Evolutionary conservation across 92 coral and sea anemone genomes (phyloP).

Genomic region (Bergia sp.): DNA sequence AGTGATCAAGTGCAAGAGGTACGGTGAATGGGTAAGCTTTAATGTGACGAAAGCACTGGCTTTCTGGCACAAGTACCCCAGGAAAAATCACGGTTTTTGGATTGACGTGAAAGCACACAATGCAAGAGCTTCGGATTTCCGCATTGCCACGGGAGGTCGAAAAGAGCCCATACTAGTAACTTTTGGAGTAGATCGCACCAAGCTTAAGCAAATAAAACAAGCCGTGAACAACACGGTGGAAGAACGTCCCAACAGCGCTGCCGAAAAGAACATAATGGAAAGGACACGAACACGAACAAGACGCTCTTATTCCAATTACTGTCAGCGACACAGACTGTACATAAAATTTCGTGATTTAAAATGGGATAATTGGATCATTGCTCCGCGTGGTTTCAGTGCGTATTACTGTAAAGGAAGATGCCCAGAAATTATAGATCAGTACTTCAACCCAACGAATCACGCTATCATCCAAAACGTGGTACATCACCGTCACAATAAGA

Average conservation of each 20-base stretch:
- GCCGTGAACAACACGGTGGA: slow-evolving; percentile 39
- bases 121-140: slow-evolving; percentile 78
- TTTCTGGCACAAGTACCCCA: slow-evolving; percentile 77
- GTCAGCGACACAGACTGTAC: slow-evolving; percentile 79
- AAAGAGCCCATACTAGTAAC: slow-evolving; percentile 90
- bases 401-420: slow-evolving; percentile 91
- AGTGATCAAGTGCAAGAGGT: slow-evolving; percentile 76
- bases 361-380: slow-evolving; percentile 88
- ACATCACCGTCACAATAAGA: slow-evolving; percentile 79
- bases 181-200: slow-evolving; percentile 66
- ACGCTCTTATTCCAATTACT: slow-evolving; percentile 56
- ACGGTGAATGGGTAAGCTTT: slow-evolving; percentile 91
- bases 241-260: slow-evolving; percentile 8
- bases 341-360: slow-evolving; percentile 86
- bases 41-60: slow-evolving; percentile 83
- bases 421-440: slow-evolving; percentile 83
- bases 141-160: slow-evolving; percentile 87
- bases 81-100: slow-evolving; percentile 82
- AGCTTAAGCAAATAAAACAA: slow-evolving; percentile 46
- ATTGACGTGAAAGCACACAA: slow-evolving; percentile 71
- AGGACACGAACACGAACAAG: slow-evolving; percentile 56
- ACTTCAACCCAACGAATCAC: slow-evolving; percentile 82
- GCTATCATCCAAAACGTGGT: slow-evolving; percentile 89
- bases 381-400: slow-evolving; percentile 92
- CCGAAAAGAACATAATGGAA: slow-evolving; percentile 17